Conservation (phyloP, 2,797 vertebrate genomes). For the Tapera naevia region DNA sequence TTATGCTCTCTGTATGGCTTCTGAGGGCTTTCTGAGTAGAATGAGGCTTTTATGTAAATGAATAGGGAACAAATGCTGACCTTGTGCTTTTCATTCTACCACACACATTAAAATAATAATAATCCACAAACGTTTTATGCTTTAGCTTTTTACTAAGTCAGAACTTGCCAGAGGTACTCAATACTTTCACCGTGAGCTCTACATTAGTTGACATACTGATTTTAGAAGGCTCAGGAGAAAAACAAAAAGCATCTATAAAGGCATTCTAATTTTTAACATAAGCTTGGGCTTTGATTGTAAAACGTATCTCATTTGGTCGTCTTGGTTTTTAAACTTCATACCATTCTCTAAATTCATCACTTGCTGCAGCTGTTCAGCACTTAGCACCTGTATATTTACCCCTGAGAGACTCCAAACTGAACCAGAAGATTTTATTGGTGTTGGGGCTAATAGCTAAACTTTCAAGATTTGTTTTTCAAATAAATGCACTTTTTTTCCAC, state of each 20-base stretch:
- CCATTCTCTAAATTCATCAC: constrained; percentile 73
- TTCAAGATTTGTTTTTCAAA: constrained; percentile 79
- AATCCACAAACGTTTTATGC: neutral
- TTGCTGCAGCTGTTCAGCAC: constrained; percentile 71
- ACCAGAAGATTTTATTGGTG: constrained; percentile 71
- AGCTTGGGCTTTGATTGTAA: constrained; percentile 72
- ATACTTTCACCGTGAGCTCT: constrained; percentile 16
- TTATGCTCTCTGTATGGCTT: neutral
- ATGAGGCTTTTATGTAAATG: neutral
- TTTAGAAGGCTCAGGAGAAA: constrained; percentile 73
- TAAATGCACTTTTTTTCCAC: constrained; percentile 56
- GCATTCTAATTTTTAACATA: constrained; percentile 74
- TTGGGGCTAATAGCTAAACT: constrained; percentile 69
- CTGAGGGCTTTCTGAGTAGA: neutral
- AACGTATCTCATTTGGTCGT: constrained; percentile 75
- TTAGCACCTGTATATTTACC: constrained; percentile 75
- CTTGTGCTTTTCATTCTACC: neutral
- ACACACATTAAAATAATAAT: neutral
- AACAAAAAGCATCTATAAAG: constrained; percentile 74
- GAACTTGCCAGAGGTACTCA: constrained; percentile 24
- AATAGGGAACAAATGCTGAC: neutral
- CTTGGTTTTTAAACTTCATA: constrained; percentile 68
- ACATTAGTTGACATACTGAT: constrained; percentile 59
- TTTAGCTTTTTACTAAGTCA: constrained; percentile 2
- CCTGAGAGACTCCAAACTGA: constrained; percentile 63